Percentiles rank a stretch among this genome's conserved stretches.
Evolutionary conservation across 2,113 vertebrate genomes (phyloP).

Genomic region (Cyphotilapia sp.): DNA sequence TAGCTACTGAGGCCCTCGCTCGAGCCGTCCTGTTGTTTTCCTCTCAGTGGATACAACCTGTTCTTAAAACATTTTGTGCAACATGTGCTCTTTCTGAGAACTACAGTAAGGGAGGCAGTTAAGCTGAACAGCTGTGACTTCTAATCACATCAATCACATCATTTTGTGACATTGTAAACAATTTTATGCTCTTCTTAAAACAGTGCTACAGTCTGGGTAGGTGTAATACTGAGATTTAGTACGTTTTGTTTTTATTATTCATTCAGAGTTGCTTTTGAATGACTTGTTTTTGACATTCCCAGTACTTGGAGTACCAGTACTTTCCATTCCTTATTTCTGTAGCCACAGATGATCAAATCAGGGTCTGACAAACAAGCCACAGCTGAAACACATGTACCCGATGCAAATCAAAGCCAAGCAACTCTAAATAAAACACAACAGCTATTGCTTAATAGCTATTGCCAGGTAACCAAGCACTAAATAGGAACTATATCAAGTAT

Average conservation of each 20-base stretch:
- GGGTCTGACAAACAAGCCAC: neutral
- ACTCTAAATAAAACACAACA: neutral
- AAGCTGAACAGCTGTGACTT: neutral
- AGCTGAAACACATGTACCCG: neutral
- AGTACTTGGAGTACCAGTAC: neutral
- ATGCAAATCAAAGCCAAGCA: neutral
- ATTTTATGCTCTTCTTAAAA: neutral
- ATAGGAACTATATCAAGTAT: neutral
- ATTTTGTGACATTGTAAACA: neutral
- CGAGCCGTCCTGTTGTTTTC: slow-evolving; percentile 20
- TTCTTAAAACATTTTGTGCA: slow-evolving; percentile 24
- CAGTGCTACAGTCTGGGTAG: neutral
- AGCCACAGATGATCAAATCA: neutral
- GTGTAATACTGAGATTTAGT: accelerated
- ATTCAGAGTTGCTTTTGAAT: neutral
- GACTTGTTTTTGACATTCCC: neutral
- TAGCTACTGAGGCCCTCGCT: slow-evolving; percentile 32
- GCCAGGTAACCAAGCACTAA: neutral
- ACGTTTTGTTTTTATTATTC: neutral
- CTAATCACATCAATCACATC: neutral
- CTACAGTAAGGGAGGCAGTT: neutral
- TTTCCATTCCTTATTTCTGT: neutral
- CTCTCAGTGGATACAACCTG: slow-evolving; percentile 17
- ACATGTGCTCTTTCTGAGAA: neutral
- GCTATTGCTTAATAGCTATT: neutral